Base-by-base conservation (phyloP, 2,888 invertebrate species). In the Eustalomyia histrio region DNA sequence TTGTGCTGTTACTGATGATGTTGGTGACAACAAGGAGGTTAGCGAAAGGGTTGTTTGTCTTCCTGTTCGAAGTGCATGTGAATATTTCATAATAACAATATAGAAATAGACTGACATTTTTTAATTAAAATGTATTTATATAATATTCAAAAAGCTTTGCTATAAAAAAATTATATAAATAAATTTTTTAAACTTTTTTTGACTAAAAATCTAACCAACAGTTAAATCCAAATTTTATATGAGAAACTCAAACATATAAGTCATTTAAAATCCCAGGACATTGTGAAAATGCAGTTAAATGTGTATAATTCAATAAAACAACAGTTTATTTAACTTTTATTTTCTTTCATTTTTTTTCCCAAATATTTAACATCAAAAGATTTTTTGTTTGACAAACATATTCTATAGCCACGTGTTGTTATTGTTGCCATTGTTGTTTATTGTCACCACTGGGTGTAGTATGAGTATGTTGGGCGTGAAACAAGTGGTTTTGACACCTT, bases 401-500 rank as follows among this genome's bases (percentile, higher is more conserved):
- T 18, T 33, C 18, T 65, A n/a, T 64, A 7, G 80, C 58, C 74
- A 76, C 72, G 79, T 79, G 82, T 72, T 78, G 63, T 79, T 80
- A 43, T 63, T 47, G 57, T 35, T 58, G 52, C 10, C 21, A 12
- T 33, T 58, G 58, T 12, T 64, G 64, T 21, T 53, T 61, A 17
- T 47, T 65, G 57, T 57, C 67, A 68, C 10, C 35, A 43, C 68
- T 39, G n/a, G 65, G 12, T 53, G 16, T 39, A n/a, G 12, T n/a
- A 33, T 68, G 39, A 6, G 10, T 50, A 21, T 73, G 50, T 17
- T 21, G 60, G 81, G 82, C 79, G 84, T 83, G 83, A 84, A 79
- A 69, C 84, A 84, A 83, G 82, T 84, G 84, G 80, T 83, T 80
- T 81, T 84, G 84, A 84, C 84, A 84, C 84, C 80, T 84, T 73